These are phyloP conservation scores for Megaceryle maxima DNA, from an alignment of 2,113 vertebrate species.

Conservation along the genomic window DNA sequence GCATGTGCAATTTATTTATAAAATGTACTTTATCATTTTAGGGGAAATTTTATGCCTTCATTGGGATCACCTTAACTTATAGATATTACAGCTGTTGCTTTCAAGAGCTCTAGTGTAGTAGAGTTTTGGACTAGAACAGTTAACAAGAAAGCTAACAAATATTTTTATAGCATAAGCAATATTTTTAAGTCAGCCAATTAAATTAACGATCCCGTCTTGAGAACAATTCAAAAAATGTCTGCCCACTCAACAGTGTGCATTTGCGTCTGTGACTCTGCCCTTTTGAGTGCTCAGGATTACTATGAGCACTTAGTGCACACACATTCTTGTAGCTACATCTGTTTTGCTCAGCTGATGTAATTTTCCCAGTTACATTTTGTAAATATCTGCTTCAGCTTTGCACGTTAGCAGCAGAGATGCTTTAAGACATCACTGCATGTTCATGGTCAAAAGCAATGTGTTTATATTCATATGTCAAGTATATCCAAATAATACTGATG, in stretches of 20 bases:
- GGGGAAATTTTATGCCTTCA: background rate
- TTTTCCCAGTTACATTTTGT: background rate
- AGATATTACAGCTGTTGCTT: background rate
- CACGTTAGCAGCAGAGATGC: constrained; percentile 27
- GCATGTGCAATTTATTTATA: background rate
- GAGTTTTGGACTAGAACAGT: background rate
- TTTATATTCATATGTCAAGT: background rate
- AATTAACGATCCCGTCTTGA: background rate
- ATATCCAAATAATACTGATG: background rate
- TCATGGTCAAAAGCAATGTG: background rate
- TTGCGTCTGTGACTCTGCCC: background rate
- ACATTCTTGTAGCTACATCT: background rate
- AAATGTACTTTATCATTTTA: constrained; percentile 17
- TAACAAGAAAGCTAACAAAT: background rate
- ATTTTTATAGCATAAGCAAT: background rate
- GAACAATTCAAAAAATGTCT: background rate
- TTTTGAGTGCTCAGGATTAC: background rate
- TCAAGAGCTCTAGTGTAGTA: background rate
- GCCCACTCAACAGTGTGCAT: background rate
- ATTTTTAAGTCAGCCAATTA: background rate
- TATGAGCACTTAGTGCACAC: background rate
- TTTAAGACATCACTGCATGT: background rate
- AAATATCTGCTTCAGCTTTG: constrained; percentile 28
- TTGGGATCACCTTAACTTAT: constrained; percentile 7
- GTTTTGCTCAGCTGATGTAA: background rate